Percentiles rank a stretch among this genome's conserved stretches.
Conservation (phyloP, 2,797 vertebrate species). For the Synaphobranchus kaupii region DNA sequence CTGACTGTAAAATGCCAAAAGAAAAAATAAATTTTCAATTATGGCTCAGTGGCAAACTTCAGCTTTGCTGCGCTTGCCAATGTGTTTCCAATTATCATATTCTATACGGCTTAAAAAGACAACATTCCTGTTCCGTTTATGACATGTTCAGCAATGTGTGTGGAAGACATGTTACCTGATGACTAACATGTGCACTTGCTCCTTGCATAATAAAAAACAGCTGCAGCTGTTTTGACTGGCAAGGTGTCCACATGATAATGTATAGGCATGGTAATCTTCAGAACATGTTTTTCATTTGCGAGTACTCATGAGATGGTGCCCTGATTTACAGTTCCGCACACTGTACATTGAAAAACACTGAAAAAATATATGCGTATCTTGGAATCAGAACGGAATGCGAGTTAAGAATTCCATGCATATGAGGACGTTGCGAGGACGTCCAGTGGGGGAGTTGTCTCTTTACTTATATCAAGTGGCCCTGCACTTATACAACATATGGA, state of each 20-base stretch:
- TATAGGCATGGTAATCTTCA: constrained; percentile 37
- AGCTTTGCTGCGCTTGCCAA: constrained; percentile 30
- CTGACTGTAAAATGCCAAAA: not conserved
- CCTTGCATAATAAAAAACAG: constrained; percentile 48
- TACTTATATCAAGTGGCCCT: not conserved
- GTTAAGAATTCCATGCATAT: not conserved
- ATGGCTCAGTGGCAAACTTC: constrained; percentile 37
- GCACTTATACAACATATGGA: not conserved
- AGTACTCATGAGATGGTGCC: not conserved
- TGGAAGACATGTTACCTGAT: constrained; percentile 40
- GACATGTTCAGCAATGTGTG: constrained; percentile 32
- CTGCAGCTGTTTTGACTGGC: constrained; percentile 37
- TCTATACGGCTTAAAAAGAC: constrained; percentile 41
- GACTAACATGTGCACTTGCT: constrained; percentile 47
- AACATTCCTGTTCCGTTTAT: constrained; percentile 40
- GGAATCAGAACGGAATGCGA: not conserved
- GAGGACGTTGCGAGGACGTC: not conserved
- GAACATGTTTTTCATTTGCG: constrained; percentile 26
- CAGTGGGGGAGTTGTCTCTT: not conserved
- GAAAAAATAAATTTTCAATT: constrained; percentile 34
- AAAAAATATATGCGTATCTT: not conserved
- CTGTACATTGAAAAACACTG: not conserved
- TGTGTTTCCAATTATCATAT: constrained; percentile 50
- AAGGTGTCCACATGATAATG: constrained; percentile 45
- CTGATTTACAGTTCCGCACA: constrained; percentile 11